Conservation (phyloP, 1,140 invertebrate genomes). For the Habropoda laboriosa region DNA sequence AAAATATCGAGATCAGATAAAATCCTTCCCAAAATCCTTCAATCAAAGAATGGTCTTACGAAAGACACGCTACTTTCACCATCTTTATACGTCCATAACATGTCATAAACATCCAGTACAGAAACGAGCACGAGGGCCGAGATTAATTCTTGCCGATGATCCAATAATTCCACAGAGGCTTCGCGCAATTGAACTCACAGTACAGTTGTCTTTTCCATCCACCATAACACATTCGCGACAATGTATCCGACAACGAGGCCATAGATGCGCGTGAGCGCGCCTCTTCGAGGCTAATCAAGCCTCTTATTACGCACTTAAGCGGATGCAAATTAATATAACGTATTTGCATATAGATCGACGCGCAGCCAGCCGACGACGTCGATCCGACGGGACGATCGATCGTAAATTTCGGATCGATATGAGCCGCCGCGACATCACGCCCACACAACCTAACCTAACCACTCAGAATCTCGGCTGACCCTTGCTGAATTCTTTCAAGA, state of each 20-base stretch:
- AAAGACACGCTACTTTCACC: no score
- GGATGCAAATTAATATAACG: slow-evolving; percentile 28
- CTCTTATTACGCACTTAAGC: slow-evolving; percentile 17
- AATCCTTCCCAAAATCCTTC: no score
- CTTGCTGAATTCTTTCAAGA: not conserved
- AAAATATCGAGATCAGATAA: no score
- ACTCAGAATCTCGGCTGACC: not conserved
- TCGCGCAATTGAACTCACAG: not conserved
- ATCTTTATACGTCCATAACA: no score
- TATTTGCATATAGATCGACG: slow-evolving; percentile 33
- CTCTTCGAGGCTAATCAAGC: slow-evolving; percentile 1
- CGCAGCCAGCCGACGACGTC: not conserved
- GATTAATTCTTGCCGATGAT: slow-evolving; percentile 5
- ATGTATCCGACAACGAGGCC: not conserved
- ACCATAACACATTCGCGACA: no score
- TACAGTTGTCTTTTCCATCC: not conserved
- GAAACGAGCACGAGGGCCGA: not conserved
- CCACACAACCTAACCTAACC: no score
- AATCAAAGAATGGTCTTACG: no score
- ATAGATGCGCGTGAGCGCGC: no score
- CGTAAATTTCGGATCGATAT: slow-evolving; percentile 18
- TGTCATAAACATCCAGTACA: not conserved
- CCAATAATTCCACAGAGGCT: not conserved
- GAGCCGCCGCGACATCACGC: not conserved
- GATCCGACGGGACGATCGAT: not conserved